Percentiles rank a stretch among this genome's conserved stretches.
Evolutionary conservation across 2,888 invertebrate genomes (phyloP).

Genomic region (Morinoia aosen): DNA sequence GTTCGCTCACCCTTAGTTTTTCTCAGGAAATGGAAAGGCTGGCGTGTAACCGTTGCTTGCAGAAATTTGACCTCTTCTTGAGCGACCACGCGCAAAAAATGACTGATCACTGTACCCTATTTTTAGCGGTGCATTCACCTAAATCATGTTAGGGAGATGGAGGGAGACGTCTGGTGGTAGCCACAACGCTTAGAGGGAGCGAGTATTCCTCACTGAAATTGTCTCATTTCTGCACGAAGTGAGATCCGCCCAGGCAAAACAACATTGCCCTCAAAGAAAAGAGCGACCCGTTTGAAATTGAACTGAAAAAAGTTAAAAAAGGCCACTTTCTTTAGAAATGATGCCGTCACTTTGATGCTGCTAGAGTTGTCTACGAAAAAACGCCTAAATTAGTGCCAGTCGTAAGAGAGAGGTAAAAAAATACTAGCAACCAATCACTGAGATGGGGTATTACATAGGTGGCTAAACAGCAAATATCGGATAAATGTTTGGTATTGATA

Average conservation of each 20-base stretch:
- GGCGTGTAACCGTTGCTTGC: neutral
- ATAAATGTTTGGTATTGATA: neutral
- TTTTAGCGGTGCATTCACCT: neutral
- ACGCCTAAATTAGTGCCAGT: neutral
- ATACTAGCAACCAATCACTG: neutral
- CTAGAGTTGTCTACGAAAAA: neutral
- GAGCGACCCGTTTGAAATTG: neutral
- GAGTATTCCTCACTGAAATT: neutral
- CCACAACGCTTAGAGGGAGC: neutral
- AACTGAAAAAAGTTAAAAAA: neutral
- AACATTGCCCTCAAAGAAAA: neutral
- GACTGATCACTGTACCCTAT: neutral
- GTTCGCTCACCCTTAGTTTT: neutral
- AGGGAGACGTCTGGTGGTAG: neutral
- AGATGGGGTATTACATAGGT: neutral
- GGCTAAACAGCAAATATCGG: neutral
- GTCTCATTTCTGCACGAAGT: neutral
- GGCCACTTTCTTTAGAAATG: neutral
- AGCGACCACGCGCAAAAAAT: neutral
- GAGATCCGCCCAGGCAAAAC: neutral
- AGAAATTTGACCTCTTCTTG: neutral
- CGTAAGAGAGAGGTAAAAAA: neutral
- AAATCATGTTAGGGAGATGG: neutral
- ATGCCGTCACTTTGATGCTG: neutral
- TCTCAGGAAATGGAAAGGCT: neutral